Conservation (phyloP, 2,797 vertebrate genomes). For the Apogon hyalosoma region DNA sequence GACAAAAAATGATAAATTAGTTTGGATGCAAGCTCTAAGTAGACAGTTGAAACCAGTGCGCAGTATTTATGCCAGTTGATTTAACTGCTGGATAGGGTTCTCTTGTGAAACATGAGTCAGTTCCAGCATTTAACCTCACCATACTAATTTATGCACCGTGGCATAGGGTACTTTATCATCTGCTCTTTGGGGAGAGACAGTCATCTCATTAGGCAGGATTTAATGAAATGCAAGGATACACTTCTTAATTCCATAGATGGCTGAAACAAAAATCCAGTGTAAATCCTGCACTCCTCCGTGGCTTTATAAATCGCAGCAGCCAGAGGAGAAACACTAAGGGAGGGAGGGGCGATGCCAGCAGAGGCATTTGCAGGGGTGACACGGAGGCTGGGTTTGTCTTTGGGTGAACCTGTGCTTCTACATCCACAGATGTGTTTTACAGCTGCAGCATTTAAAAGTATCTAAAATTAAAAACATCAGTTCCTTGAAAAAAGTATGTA, state of each 20-base stretch:
- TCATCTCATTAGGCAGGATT: conserved; percentile 98
- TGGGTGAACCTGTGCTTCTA: neutral
- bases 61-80: conserved; percentile 98
- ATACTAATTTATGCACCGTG: conserved; percentile 98
- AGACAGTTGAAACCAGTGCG: conserved; percentile 89
- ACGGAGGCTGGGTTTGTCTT: conserved; percentile 17
- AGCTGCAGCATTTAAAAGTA: neutral
- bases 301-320: conserved; percentile 61
- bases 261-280: conserved; percentile 95
- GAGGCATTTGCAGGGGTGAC: conserved; percentile 20
- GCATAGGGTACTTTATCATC: conserved; percentile 96
- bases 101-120: conserved; percentile 99
- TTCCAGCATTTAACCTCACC: conserved; percentile 99
- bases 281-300: conserved; percentile 88
- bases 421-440: conserved; percentile 19
- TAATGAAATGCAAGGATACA: conserved; percentile 99
- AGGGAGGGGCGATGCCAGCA: conserved; percentile 20
- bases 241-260: conserved; percentile 98
- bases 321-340: conserved; percentile 44
- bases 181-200: conserved; percentile 98
- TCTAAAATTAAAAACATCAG: too few relatives aligned
- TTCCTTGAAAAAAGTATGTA: too few relatives aligned
- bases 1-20: conserved; percentile 58
- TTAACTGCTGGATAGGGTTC: conserved; percentile 97
- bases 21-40: conserved; percentile 40